These are phyloP conservation scores for Aricia artaxerxes DNA, from an alignment of 2,888 invertebrate species.

Conservation along the genomic window DNA sequence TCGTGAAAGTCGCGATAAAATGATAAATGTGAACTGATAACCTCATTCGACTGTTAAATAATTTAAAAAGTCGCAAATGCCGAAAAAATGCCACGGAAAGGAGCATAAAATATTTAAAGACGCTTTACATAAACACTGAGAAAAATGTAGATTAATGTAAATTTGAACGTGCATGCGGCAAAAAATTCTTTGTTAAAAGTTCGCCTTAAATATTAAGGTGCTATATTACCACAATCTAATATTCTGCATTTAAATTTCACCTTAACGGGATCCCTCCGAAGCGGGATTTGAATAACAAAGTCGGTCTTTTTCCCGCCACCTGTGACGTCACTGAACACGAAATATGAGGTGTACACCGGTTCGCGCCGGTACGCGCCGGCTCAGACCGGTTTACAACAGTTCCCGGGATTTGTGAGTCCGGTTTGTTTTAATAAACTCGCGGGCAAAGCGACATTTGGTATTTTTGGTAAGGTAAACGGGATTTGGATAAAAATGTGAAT, in stretches of 20 bases:
- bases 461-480: slow-evolving; percentile 4
- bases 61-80: slow-evolving; percentile 25
- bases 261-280: slow-evolving; percentile 53
- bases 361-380: background rate
- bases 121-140: slow-evolving; percentile 24
- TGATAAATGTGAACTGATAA: slow-evolving; percentile 14
- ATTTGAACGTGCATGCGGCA: slow-evolving; percentile 30
- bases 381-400: background rate
- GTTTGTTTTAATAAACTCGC: slow-evolving; percentile 30
- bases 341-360: slow-evolving; percentile 35
- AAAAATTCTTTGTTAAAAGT: slow-evolving; percentile 40
- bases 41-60: background rate
- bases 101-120: slow-evolving; percentile 21
- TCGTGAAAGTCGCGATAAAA: slow-evolving; percentile 8
- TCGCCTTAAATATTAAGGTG: slow-evolving; percentile 50
- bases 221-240: slow-evolving; percentile 63
- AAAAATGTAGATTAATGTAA: slow-evolving; percentile 30
- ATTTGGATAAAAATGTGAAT: background rate
- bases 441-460: background rate
- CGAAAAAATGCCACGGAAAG: background rate
- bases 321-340: slow-evolving; percentile 48
- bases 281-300: slow-evolving; percentile 75
- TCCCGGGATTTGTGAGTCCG: slow-evolving; percentile 31
- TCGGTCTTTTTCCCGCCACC: slow-evolving; percentile 59
- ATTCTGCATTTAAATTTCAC: slow-evolving; percentile 71